Percentiles rank a stretch among this genome's conserved stretches.
Evolutionary conservation across 2,888 invertebrate species (phyloP).

Genomic region (Opisthograptis luteolata): DNA sequence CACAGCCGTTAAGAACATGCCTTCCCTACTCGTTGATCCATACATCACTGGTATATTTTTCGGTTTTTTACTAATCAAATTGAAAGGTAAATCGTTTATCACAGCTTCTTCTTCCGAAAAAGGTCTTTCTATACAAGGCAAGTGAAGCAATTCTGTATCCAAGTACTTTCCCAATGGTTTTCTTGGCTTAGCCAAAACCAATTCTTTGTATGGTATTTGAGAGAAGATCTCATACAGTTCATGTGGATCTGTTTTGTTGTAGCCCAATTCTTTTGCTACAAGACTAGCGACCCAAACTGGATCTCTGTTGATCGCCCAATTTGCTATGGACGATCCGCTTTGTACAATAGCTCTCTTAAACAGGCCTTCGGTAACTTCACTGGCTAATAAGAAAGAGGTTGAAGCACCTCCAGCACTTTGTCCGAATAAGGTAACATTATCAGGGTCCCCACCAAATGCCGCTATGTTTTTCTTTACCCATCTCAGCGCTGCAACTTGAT

Average conservation of each 20-base stretch:
- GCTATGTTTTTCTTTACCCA: slow-evolving; percentile 76
- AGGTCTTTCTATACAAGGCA: slow-evolving; percentile 69
- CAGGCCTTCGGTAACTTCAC: slow-evolving; percentile 60
- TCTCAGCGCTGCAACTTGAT: slow-evolving; percentile 72
- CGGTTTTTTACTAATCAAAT: slow-evolving; percentile 56
- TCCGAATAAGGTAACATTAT: slow-evolving; percentile 74
- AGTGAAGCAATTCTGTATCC: slow-evolving; percentile 65
- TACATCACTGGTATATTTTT: slow-evolving; percentile 58
- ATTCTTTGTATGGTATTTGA: slow-evolving; percentile 50
- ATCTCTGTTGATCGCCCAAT: slow-evolving; percentile 69
- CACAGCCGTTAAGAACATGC: slow-evolving; percentile 49
- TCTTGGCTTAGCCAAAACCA: slow-evolving; percentile 52
- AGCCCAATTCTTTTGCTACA: slow-evolving; percentile 63
- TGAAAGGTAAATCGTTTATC: slow-evolving; percentile 66
- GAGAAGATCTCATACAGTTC: slow-evolving; percentile 66
- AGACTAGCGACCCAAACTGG: slow-evolving; percentile 66
- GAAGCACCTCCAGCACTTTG: slow-evolving; percentile 75
- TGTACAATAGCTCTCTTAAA: slow-evolving; percentile 71
- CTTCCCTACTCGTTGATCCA: slow-evolving; percentile 69
- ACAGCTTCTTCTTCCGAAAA: slow-evolving; percentile 62
- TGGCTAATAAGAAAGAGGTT: slow-evolving; percentile 59
- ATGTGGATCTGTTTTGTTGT: slow-evolving; percentile 60
- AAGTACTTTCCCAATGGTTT: slow-evolving; percentile 65
- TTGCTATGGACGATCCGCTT: slow-evolving; percentile 67
- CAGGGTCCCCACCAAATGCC: slow-evolving; percentile 73